phyloP scores from a whole-genome alignment of 37 sponge, comb jelly and placozoan species.

The Spongilla lacustris region DNA sequence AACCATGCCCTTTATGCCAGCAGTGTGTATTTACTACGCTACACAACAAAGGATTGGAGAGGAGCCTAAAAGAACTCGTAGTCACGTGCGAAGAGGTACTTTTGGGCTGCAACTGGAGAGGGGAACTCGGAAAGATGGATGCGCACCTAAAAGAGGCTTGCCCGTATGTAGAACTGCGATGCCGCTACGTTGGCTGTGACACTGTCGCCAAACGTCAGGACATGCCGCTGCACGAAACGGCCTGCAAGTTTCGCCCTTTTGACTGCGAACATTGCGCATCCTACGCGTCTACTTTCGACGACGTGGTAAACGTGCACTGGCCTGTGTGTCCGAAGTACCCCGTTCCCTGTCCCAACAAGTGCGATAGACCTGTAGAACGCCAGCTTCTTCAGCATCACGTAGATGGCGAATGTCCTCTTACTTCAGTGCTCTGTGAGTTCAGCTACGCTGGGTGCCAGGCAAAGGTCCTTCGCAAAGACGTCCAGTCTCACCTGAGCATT shows the following conservation, averaged over 20 bases:
- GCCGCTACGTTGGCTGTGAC: slow-evolving; percentile 8
- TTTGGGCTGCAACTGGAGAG: slow-evolving; percentile 50
- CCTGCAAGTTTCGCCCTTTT: slow-evolving; percentile 25
- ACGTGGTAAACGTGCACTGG: slow-evolving; percentile 7
- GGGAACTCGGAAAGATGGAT: slow-evolving; percentile 27
- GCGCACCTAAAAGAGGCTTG: slow-evolving; percentile 19
- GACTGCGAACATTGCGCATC: slow-evolving; percentile 12
- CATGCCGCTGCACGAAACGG: slow-evolving; percentile 9
- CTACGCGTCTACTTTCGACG: slow-evolving; percentile 21
- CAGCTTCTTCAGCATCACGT: slow-evolving; percentile 22
- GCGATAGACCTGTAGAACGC: neutral
- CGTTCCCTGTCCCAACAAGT: slow-evolving; percentile 15
- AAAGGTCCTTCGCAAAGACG: slow-evolving; percentile 17
- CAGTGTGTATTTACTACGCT: slow-evolving; percentile 31
- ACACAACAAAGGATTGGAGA: slow-evolving; percentile 22
- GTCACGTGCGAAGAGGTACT: slow-evolving; percentile 33
- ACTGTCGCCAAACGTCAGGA: neutral
- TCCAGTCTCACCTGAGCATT: slow-evolving; percentile 4
- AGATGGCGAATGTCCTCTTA: slow-evolving; percentile 7
- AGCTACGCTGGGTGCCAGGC: slow-evolving; percentile 28
- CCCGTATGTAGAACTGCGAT: neutral
- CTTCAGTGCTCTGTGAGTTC: slow-evolving; percentile 1
- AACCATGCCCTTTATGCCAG: slow-evolving; percentile 47
- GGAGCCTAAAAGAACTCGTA: slow-evolving; percentile 23
- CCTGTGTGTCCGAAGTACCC: slow-evolving; percentile 2